Base-by-base conservation (phyloP, 2,113 vertebrate species). In the Psittacus erithacus region DNA sequence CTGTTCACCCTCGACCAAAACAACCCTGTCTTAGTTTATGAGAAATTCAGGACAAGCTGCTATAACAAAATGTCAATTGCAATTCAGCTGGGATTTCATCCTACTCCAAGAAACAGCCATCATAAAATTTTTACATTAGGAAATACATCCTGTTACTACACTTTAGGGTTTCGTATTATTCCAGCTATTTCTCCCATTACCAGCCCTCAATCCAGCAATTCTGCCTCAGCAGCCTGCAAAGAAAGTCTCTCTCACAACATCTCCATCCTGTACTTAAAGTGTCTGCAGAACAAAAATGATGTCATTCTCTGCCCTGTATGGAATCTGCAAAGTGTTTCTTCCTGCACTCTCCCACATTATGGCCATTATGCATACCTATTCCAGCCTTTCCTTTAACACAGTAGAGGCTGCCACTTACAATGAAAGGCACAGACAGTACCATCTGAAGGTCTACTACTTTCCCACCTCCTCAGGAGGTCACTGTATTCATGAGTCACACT, bases 61-160 rank as follows among this genome's bases (percentile, higher is more conserved):
- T 88, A 17, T 82, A 94, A 90, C 92, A 93, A 93, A 97, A 46
- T 83, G 82, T 92, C 96, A 93, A 94, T 94, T 94, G 88, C 69
- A 90, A 88, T 86, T 91, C 94, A 91, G 52, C 18, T 0, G 9
- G 49, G 94, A 88, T 91, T 95, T 93, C 74, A 94, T 91, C 86
- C 86, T 84, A 53, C 84, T 73, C 69, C 73, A 70, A 59, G 95
- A 94, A 93, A 59, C 47, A 91, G 71, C 52, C 87, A 59, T 90
- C 93, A 93, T 95, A 81, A 93, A 94, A 92, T 53, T 85, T 96
- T 96, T 94, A 88, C 91, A 92, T 77, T 88, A 63, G 64, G 86
- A 93, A 94, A 95, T 90, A 90, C 44, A 92, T 91, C 65, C 78
- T 9, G 35, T 87, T 96, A 91, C 94, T 92, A 59, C 83, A 75